Evolutionary conservation across 2,888 invertebrate species (phyloP), one percentile per base, ranked within the genome.

Genomic region (Hemithea aestivaria): DNA sequence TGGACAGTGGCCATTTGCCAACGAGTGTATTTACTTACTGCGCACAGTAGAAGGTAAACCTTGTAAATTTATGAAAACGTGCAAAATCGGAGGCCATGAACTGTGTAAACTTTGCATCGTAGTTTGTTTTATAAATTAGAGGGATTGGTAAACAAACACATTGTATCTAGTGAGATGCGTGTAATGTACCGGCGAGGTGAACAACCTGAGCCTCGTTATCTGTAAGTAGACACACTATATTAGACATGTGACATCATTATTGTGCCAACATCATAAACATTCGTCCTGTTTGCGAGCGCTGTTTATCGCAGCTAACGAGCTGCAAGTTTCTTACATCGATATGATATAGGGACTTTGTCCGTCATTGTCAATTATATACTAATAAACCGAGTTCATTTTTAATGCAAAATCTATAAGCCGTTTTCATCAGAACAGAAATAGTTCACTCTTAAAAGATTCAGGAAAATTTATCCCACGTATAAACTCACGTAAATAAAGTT

Each of bases 171-270:
- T 72, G 72, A 75, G 72, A 75, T 70, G 73, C 75, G 63, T 70
- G 65, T 61, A 27, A 36, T 63, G 62, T 63, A 70, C 64, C 69
- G 61, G 66, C 56, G 69, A 66, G 80, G 76, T 81, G 73, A 82
- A 80, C 64, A 69, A 79, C 78, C 80, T 58, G 41, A 49, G 52
- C 48, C 56, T 66, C 62, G 67, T 79, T 83, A 83, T 84, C 84
- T 75, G 59, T 65, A 60, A 72, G 72, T 66, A 73, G 71, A 73
- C 67, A 70, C 58, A 72, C 66, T 73, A 70, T 72, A 81, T 80
- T 74, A 73, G 73, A 75, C 66, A 58, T 70, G 69, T 80, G 80
- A 80, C 77, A 79, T 81, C 75, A 83, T 77, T 77, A 76, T 67
- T 65, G 68, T 66, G 62, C 58, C 65, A 68, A 66, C 63, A 58